phyloP scores from a whole-genome alignment of 2,888 invertebrate genomes.

The Lithosia quadra region DNA sequence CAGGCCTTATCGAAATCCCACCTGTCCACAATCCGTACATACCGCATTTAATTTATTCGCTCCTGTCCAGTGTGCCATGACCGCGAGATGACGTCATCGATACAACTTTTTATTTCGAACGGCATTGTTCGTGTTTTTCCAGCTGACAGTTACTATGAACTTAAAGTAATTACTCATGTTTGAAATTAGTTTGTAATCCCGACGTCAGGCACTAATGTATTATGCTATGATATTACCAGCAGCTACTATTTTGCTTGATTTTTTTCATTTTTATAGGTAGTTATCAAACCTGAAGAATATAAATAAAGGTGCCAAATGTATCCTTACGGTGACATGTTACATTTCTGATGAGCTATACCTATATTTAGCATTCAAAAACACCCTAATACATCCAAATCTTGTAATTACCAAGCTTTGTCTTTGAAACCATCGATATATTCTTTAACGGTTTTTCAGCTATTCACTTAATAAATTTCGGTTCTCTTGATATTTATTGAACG shows the following conservation, averaged over 20 bases:
- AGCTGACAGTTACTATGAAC: constrained; percentile 28
- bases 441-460: too few relatives aligned
- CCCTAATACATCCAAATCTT: too few relatives aligned
- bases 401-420: too few relatives aligned
- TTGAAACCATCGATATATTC: too few relatives aligned
- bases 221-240: background rate
- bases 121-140: constrained; percentile 48
- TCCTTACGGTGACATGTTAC: too few relatives aligned
- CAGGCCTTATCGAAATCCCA: constrained; percentile 61
- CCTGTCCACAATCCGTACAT: constrained; percentile 77
- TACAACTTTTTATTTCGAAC: constrained; percentile 50
- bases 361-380: too few relatives aligned
- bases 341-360: too few relatives aligned
- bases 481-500: too few relatives aligned
- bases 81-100: constrained; percentile 61
- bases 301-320: too few relatives aligned
- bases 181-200: constrained; percentile 9
- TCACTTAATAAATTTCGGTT: too few relatives aligned
- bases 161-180: constrained; percentile 25
- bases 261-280: background rate
- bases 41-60: constrained; percentile 67
- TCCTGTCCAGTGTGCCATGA: constrained; percentile 49
- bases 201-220: background rate
- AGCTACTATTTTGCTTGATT: background rate
- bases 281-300: background rate